These are phyloP conservation scores for Lasioglossum figueresi DNA, from an alignment of 2,888 invertebrate species.

Conservation along the genomic window DNA sequence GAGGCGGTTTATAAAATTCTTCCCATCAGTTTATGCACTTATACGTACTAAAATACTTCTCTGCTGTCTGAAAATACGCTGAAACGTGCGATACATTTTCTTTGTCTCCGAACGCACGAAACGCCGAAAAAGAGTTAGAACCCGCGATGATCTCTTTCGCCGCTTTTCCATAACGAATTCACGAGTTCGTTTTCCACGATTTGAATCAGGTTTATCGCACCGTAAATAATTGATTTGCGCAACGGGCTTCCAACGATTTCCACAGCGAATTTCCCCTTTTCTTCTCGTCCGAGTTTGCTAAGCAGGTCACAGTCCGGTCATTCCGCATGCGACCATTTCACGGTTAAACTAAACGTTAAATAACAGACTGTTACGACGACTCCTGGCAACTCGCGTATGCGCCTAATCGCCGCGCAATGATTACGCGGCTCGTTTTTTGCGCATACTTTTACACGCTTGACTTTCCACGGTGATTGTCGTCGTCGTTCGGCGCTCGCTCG, in stretches of 20 bases:
- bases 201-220: neutral
- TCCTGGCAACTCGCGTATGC: slow-evolving; percentile 15
- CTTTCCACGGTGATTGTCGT: slow-evolving; percentile 27
- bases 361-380: slow-evolving; percentile 28
- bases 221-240: neutral
- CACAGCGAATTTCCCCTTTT: slow-evolving; percentile 4
- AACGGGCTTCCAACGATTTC: neutral
- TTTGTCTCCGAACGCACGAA: neutral
- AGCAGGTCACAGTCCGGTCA: slow-evolving; percentile 9
- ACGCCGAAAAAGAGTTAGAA: neutral
- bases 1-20: neutral
- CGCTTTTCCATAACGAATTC: neutral
- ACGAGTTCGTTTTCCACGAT: neutral
- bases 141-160: neutral
- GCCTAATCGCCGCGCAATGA: slow-evolving; percentile 41
- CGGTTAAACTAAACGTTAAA: slow-evolving; percentile 53
- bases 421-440: slow-evolving; percentile 35
- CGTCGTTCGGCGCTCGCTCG: neutral
- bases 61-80: neutral
- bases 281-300: neutral
- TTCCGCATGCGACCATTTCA: slow-evolving; percentile 22
- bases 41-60: neutral
- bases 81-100: neutral
- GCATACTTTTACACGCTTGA: slow-evolving; percentile 37
- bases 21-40: neutral